A percentile compares a stretch with the other conserved stretches of the same genome.
These are phyloP conservation scores for Athalia cordata DNA, from an alignment of 2,888 invertebrate species.

Conservation along the genomic window DNA sequence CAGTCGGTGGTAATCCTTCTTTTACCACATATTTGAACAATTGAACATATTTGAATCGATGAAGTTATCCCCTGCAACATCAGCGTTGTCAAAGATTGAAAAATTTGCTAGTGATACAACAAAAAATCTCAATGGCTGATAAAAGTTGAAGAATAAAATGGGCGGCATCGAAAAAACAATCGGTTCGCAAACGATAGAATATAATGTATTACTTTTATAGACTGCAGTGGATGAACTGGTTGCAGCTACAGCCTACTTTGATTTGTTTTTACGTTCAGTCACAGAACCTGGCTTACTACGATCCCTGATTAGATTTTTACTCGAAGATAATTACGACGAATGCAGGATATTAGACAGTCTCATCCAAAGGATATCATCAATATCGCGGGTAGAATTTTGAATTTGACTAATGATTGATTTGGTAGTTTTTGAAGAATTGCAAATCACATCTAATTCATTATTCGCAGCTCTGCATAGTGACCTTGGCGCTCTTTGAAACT, in stretches of 20 bases:
- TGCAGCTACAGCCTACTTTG: conserved; percentile 94
- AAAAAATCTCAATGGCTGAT: too few relatives aligned
- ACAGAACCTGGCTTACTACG: conserved; percentile 89
- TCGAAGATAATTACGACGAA: conserved; percentile 89
- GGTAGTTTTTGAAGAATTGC: conserved; percentile 29
- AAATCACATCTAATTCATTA: conserved; percentile 26
- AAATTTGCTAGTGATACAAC: too few relatives aligned
- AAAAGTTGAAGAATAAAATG: too few relatives aligned
- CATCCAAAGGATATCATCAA: conserved; percentile 84
- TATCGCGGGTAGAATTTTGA: conserved; percentile 80
- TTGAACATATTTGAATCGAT: not conserved
- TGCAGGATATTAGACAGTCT: conserved; percentile 88
- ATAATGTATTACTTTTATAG: conserved; percentile 77
- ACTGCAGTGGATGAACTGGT: conserved; percentile 91
- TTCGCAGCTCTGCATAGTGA: conserved; percentile 86
- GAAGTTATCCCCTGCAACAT: not conserved
- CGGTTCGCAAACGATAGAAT: conserved; percentile 1
- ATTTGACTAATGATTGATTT: conserved; percentile 33
- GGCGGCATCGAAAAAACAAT: too few relatives aligned
- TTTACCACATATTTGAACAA: conserved; percentile 54
- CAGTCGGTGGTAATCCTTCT: conserved; percentile 51
- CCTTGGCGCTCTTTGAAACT: conserved; percentile 92
- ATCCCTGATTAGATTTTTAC: conserved; percentile 89
- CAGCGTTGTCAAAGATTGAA: too few relatives aligned
- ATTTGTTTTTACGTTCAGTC: conserved; percentile 91